Conservation (phyloP, 2,797 vertebrate genomes). For the Cirrhinus molitorella region DNA sequence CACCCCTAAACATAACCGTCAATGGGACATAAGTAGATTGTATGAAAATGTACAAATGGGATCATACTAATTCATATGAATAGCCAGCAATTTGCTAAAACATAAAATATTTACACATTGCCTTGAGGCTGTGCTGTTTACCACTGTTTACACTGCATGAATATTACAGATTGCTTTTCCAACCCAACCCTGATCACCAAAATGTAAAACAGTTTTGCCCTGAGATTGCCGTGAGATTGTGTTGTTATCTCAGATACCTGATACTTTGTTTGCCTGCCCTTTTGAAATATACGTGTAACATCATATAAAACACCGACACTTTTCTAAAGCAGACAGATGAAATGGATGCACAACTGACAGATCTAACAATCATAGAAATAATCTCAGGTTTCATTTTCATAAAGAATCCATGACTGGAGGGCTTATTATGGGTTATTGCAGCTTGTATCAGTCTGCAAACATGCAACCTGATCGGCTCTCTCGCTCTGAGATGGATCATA, state of each 20-base stretch:
- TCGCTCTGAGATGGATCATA: background rate
- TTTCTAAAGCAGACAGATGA: constrained; percentile 10
- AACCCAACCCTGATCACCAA: background rate
- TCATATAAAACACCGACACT: background rate
- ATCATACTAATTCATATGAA: background rate
- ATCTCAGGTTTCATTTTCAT: constrained; percentile 20
- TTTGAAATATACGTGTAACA: background rate
- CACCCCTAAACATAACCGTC: background rate
- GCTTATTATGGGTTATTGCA: background rate
- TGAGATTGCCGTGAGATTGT: background rate
- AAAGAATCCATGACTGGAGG: background rate
- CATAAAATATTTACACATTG: background rate
- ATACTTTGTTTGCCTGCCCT: background rate
- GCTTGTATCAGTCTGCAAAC: background rate
- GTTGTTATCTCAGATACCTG: background rate
- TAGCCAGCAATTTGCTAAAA: background rate
- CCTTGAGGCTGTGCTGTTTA: background rate
- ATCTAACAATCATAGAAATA: constrained; percentile 1
- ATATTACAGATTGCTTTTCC: background rate
- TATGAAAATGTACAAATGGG: background rate
- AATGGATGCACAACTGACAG: background rate
- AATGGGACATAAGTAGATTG: no score
- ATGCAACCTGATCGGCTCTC: constrained; percentile 17
- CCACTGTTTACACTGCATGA: background rate
- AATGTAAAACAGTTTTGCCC: background rate